Base-by-base conservation (phyloP, 2,797 vertebrate genomes). In the Sebastes umbrosus region DNA sequence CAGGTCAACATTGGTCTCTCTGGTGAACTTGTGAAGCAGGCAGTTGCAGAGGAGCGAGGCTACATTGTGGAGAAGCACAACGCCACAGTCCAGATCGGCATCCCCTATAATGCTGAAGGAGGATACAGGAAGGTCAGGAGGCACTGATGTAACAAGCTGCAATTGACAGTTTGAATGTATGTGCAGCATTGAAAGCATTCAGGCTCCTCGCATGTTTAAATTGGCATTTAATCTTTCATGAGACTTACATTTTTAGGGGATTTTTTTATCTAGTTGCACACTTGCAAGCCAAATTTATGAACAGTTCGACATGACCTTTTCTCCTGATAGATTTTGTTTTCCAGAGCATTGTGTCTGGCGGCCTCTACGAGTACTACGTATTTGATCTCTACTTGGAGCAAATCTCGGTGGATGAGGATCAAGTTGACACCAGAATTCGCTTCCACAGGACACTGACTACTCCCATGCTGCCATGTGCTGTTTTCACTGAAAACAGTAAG, bases 101-200 rank as follows among this genome's bases (percentile, higher is more conserved):
- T 96, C 31, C 94, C 95, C 1, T 90, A 88, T 69, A 79, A 85
- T 16, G 87, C 91, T 16, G 81, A 86, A 3, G 94, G 92, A 55
- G 92, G 76, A 4, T 52, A 86, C 82, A 88, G 93, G 57, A 92
- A 93, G 94, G 95, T 95, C 34, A 25, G 43, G 16, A 34, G 11
- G 11, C 34, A 13, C 34, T 36, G 34, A 36, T 36, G 4, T 36
- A 36, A 36, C 34, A 36, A 36, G 32, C 8, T 32, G 31, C 31
- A 32, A 8, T 34, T 34, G 32, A 34, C 9, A 10, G 32, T 32
- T 32, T 32, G 34, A 36, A 36, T 36, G 34, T 12, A 36, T 36
- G 34, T 36, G 10, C 34, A 36, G 34, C 34, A 36, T 36, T 36
- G 34, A 12, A 36, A 36, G 34, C 34, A 36, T 36, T 36, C 11